Evolutionary conservation across 2,888 invertebrate species (phyloP).

Genomic region (Agelastica alni): DNA sequence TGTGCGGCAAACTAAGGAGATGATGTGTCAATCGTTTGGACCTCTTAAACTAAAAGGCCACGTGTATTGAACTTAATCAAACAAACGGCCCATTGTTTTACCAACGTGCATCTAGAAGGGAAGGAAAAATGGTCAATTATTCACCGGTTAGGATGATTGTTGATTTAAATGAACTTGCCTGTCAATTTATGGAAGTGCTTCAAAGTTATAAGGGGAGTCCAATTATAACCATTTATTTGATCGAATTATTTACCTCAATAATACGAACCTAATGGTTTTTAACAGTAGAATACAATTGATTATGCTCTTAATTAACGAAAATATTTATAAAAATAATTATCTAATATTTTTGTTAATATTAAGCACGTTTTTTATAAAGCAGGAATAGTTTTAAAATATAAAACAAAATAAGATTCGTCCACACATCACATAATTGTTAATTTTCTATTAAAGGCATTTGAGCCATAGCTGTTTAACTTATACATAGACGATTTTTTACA

Average conservation of each 20-base stretch:
- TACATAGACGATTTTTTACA: no score
- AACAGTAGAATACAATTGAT: no score
- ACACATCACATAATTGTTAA: no score
- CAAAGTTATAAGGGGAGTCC: conserved; percentile 4
- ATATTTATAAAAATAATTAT: no score
- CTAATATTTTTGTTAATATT: no score
- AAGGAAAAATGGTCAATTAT: conserved; percentile 7
- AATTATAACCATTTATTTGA: conserved; percentile 10
- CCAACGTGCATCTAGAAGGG: conserved; percentile 6
- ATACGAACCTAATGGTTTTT: not conserved
- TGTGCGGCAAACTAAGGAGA: conserved; percentile 27
- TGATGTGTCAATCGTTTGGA: conserved; percentile 28
- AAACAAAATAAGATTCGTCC: no score
- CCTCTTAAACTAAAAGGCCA: conserved; percentile 24
- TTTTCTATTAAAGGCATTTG: no score
- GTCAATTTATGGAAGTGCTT: conserved; percentile 15
- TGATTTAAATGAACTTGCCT: conserved; percentile 17
- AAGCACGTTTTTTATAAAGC: no score
- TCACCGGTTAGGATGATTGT: conserved; percentile 9
- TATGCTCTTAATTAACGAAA: no score
- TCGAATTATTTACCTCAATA: conserved; percentile 5
- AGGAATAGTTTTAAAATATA: no score
- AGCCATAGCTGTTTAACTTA: no score
- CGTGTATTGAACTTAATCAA: conserved; percentile 25
- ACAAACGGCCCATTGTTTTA: conserved; percentile 28